Evolutionary conservation across 2,888 invertebrate species (phyloP).

Genomic region (Drosophila pegasa): DNA sequence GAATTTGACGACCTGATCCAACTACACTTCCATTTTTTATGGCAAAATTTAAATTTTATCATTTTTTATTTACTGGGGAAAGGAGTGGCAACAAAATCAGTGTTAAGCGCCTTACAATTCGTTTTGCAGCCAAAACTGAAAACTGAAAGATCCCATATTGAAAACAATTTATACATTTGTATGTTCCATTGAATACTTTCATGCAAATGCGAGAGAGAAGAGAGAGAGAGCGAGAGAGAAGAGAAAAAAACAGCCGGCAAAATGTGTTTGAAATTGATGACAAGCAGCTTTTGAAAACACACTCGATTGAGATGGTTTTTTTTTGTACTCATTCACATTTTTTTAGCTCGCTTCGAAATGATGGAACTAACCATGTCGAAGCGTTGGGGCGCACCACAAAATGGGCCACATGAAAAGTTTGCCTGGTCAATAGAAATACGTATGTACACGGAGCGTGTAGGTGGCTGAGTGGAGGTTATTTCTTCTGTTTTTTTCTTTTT

Average conservation of each 20-base stretch:
- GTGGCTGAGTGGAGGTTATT: conserved; percentile 3
- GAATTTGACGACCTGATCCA: too few relatives aligned
- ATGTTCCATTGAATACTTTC: conserved; percentile 7
- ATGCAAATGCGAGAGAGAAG: conserved; percentile 6
- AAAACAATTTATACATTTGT: conserved; percentile 17
- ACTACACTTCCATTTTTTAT: too few relatives aligned
- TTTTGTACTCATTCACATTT: conserved; percentile 1
- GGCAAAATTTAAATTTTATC: not conserved
- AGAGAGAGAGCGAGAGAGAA: not conserved
- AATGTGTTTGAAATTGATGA: conserved; percentile 45
- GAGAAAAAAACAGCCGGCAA: not conserved
- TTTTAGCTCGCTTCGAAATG: conserved; percentile 24
- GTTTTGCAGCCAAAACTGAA: not conserved
- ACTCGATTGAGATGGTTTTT: conserved; percentile 30
- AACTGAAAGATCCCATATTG: not conserved
- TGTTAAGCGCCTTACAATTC: not conserved
- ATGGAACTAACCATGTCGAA: conserved; percentile 52
- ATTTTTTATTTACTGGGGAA: not conserved
- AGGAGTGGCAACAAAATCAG: not conserved
- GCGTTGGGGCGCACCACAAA: conserved; percentile 54
- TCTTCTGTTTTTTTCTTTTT: not conserved
- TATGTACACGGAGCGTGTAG: not conserved
- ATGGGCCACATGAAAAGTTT: conserved; percentile 58
- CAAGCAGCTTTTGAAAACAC: conserved; percentile 46
- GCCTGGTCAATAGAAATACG: conserved; percentile 48